These are phyloP conservation scores for Donacobius atricapilla DNA, from an alignment of 2,113 vertebrate genomes.

Conservation along the genomic window DNA sequence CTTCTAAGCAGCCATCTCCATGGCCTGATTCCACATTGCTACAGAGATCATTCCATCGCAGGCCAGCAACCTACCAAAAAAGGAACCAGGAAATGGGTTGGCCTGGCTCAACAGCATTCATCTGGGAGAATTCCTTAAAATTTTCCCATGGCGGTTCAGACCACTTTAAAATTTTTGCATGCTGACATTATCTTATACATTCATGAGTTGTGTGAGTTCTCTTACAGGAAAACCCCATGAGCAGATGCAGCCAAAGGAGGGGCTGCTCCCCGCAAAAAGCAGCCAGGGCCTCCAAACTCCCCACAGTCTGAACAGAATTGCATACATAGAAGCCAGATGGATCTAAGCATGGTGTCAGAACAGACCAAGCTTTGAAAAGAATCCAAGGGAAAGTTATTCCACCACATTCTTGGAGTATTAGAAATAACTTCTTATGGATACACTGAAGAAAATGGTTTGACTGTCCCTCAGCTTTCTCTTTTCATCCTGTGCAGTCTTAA, in stretches of 20 bases:
- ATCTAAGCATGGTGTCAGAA: background rate
- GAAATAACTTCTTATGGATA: background rate
- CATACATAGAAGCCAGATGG: background rate
- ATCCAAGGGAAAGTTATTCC: background rate
- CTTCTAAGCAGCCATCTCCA: background rate
- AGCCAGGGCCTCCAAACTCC: background rate
- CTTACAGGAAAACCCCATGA: background rate
- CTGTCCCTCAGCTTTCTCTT: background rate
- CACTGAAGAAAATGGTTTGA: background rate
- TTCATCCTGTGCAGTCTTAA: background rate
- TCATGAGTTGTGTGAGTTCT: background rate
- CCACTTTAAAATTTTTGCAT: background rate
- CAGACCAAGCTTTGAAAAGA: background rate
- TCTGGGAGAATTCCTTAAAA: background rate
- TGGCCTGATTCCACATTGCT: background rate
- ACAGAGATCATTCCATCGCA: background rate
- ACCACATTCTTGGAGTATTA: background rate
- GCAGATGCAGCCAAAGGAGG: background rate
- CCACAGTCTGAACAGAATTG: background rate
- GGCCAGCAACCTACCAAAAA: background rate
- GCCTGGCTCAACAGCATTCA: fast-evolving
- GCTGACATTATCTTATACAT: background rate
- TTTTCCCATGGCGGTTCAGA: background rate
- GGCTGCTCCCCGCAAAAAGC: background rate
- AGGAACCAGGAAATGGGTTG: fast-evolving